These are phyloP conservation scores for Alligator mississippiensis DNA, from an alignment of 2,113 vertebrate genomes.

Conservation along the genomic window DNA sequence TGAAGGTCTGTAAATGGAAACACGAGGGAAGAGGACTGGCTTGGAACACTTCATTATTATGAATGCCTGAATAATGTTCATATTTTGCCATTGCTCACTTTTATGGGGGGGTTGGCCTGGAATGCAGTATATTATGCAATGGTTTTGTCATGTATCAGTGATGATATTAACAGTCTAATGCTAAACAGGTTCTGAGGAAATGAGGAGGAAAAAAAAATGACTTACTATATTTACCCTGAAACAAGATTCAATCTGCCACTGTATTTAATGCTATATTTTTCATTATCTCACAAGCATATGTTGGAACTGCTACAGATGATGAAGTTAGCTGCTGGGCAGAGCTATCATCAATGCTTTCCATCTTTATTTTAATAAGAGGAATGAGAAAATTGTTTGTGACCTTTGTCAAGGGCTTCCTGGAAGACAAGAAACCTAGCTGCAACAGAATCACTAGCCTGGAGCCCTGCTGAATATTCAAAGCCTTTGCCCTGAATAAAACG, in stretches of 20 bases:
- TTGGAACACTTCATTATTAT: constrained; percentile 84
- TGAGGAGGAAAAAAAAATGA: constrained; percentile 85
- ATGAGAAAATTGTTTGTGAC: constrained; percentile 90
- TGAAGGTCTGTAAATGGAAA: constrained; percentile 19
- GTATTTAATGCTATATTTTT: constrained; percentile 94
- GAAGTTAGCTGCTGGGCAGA: constrained; percentile 94
- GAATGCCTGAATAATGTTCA: constrained; percentile 86
- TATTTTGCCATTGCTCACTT: constrained; percentile 86
- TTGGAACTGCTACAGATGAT: constrained; percentile 91
- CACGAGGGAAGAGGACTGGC: constrained; percentile 49
- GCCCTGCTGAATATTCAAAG: constrained; percentile 89
- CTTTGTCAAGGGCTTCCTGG: constrained; percentile 93
- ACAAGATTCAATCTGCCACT: constrained; percentile 93
- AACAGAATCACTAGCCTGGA: constrained; percentile 81
- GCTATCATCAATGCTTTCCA: constrained; percentile 84
- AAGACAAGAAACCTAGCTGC: constrained; percentile 81
- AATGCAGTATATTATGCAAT: constrained; percentile 90
- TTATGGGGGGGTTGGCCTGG: constrained; percentile 80
- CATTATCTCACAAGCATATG: constrained; percentile 97
- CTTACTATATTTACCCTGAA: constrained; percentile 90
- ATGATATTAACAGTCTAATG: constrained; percentile 89
- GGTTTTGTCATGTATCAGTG: constrained; percentile 86
- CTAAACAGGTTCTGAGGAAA: constrained; percentile 91
- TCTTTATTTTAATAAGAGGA: constrained; percentile 90
- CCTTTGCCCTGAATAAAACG: constrained; percentile 70